Evolutionary conservation across 2,888 invertebrate genomes (phyloP).

Genomic region (Synergus itoensis): DNA sequence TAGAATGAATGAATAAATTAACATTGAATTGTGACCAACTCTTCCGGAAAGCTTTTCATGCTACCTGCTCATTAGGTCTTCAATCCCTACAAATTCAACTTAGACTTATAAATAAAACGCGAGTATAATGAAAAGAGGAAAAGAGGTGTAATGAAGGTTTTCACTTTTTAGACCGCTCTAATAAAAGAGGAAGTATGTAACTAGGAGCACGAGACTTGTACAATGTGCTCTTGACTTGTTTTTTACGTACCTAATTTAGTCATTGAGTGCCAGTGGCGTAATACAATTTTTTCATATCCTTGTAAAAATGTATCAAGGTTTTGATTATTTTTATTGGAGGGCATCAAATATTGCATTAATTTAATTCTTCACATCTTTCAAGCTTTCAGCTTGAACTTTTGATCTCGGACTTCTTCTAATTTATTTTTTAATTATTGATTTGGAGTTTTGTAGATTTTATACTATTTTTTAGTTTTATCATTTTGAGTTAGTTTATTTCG

Average conservation of each 20-base stretch:
- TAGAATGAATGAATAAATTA: conserved; percentile 68
- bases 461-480: background rate
- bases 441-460: background rate
- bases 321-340: background rate
- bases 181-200: conserved; percentile 36
- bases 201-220: background rate
- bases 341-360: background rate
- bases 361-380: background rate
- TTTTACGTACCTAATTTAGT: conserved; percentile 23
- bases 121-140: background rate
- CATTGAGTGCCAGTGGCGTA: conserved; percentile 5
- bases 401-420: background rate
- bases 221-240: conserved; percentile 33
- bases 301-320: background rate
- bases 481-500: background rate
- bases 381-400: background rate
- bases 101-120: background rate
- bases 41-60: conserved; percentile 46
- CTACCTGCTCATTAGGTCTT: conserved; percentile 7
- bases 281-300: background rate
- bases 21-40: conserved; percentile 38
- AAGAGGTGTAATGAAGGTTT: background rate
- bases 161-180: conserved; percentile 17
- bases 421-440: background rate
- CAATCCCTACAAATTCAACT: background rate